Evolutionary conservation across 2,888 invertebrate genomes (phyloP).

Genomic region (Rhagonycha lutea): DNA sequence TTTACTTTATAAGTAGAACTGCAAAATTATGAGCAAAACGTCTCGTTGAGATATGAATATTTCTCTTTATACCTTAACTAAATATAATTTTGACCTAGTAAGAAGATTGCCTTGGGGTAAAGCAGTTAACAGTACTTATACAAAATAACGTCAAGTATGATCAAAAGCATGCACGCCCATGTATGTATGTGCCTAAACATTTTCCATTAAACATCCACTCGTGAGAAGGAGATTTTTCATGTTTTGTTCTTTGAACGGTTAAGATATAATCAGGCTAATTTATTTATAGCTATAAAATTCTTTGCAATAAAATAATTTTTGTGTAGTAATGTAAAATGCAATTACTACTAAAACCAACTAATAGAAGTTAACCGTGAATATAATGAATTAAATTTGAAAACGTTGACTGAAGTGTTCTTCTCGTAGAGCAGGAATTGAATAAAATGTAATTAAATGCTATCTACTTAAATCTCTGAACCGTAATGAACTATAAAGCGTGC

Average conservation of each 20-base stretch:
- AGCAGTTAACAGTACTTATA: slow-evolving; percentile 13
- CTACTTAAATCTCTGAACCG: neutral
- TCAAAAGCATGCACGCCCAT: neutral
- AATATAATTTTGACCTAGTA: slow-evolving; percentile 18
- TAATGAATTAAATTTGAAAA: neutral
- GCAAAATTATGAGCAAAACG: neutral
- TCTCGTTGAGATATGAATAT: neutral
- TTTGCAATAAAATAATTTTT: neutral
- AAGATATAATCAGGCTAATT: neutral
- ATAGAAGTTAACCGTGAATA: neutral
- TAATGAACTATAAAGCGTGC: neutral
- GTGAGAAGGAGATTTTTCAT: neutral
- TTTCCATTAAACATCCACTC: neutral
- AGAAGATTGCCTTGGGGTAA: slow-evolving; percentile 10
- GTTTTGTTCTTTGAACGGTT: neutral
- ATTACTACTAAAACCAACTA: neutral
- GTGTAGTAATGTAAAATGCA: neutral
- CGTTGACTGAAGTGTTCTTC: neutral
- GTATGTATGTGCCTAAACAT: neutral
- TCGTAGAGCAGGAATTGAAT: neutral
- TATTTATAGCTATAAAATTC: neutral
- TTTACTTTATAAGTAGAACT: neutral
- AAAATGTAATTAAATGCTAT: neutral
- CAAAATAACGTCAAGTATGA: neutral
- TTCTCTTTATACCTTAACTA: neutral